Evolutionary conservation across 2,888 invertebrate genomes (phyloP).

Genomic region (Ceriagrion tenellum): DNA sequence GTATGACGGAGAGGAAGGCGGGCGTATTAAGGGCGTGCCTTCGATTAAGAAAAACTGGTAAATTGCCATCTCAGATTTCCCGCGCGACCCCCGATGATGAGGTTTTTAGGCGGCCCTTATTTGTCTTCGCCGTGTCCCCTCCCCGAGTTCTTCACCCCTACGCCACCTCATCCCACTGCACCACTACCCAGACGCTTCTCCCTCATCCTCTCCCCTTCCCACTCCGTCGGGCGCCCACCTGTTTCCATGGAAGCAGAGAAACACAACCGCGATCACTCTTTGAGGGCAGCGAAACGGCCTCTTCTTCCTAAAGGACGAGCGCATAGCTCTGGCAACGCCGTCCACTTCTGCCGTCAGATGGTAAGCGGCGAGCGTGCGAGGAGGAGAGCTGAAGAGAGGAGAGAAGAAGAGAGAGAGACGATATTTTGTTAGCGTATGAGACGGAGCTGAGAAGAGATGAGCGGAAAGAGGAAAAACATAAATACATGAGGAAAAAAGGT

Average conservation of each 20-base stretch:
- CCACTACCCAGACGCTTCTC: too few relatives aligned
- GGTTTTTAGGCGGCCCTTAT: not conserved
- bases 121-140: slow-evolving; percentile 7
- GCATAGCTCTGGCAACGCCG: slow-evolving; percentile 62
- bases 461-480: not conserved
- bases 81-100: not conserved
- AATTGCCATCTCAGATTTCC: slow-evolving; percentile 46
- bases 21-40: not conserved
- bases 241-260: slow-evolving; percentile 44
- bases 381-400: not conserved
- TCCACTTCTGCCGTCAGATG: slow-evolving; percentile 35
- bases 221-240: slow-evolving; percentile 28
- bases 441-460: not conserved
- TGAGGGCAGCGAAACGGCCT: not conserved
- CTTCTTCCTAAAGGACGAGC: not conserved
- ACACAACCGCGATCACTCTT: not conserved
- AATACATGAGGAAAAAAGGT: not conserved
- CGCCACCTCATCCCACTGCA: not conserved
- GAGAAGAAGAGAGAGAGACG: not conserved
- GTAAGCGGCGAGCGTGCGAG: slow-evolving; percentile 29
- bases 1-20: too few relatives aligned
- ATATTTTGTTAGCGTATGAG: not conserved
- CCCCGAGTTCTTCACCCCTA: too few relatives aligned
- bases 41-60: not conserved
- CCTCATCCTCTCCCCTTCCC: not conserved